These are phyloP conservation scores for Hirtodrosophila histrioides DNA, from an alignment of 2,888 invertebrate species.

Conservation along the genomic window DNA sequence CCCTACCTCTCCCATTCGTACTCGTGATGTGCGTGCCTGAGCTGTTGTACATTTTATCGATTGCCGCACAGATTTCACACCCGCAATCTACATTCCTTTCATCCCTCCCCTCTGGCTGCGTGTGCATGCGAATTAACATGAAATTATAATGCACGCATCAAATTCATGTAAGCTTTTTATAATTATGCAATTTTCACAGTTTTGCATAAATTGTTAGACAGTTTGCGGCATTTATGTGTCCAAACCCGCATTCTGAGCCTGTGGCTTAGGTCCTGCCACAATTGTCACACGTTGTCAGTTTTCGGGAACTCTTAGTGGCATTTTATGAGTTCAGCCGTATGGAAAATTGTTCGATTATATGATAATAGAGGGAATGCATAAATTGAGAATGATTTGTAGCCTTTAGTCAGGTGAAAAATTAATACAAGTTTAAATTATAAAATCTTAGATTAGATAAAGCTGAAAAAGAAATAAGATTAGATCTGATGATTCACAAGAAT, in stretches of 20 bases:
- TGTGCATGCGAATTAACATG: conserved; percentile 60
- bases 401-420: conserved; percentile 10
- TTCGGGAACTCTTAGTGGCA: conserved; percentile 13
- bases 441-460: too few relatives aligned
- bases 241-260: conserved; percentile 13
- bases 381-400: conserved; percentile 6
- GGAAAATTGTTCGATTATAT: conserved; percentile 54
- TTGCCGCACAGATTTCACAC: conserved; percentile 49
- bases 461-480: too few relatives aligned
- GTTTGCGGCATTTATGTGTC: conserved; percentile 53
- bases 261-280: conserved; percentile 16
- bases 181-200: conserved; percentile 67
- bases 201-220: conserved; percentile 63
- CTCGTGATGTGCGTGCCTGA: conserved; percentile 36
- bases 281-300: conserved; percentile 21
- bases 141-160: conserved; percentile 68
- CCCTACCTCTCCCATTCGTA: background rate
- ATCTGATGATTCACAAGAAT: too few relatives aligned
- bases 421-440: background rate
- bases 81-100: conserved; percentile 14
- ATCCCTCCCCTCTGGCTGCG: background rate
- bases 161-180: conserved; percentile 51
- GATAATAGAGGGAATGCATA: conserved; percentile 26
- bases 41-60: conserved; percentile 63
- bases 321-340: conserved; percentile 27